Evolutionary conservation across 2,888 invertebrate species (phyloP).

Genomic region (Hanleya hanleyi): DNA sequence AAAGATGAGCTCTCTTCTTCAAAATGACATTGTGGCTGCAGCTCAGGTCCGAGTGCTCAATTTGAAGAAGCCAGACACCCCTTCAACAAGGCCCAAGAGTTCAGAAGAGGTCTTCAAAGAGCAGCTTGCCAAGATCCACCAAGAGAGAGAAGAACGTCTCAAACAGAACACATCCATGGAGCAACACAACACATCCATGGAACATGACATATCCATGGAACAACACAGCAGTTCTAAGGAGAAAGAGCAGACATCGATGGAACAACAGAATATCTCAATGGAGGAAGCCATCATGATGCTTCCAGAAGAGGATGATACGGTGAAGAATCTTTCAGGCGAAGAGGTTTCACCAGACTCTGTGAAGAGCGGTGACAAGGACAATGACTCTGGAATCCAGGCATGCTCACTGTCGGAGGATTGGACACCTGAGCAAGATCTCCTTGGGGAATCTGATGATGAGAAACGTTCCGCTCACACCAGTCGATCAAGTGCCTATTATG

Average conservation of each 20-base stretch:
- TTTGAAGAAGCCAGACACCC: conserved; percentile 20
- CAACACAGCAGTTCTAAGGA: conserved; percentile 14
- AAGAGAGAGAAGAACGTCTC: conserved; percentile 44
- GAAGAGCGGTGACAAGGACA: background rate
- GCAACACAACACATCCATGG: conserved; percentile 20
- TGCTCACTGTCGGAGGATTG: conserved; percentile 46
- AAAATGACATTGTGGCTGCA: conserved; percentile 57
- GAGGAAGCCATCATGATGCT: too few relatives aligned
- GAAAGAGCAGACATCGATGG: background rate
- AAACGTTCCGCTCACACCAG: background rate
- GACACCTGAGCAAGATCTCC: conserved; percentile 60
- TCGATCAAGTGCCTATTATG: background rate
- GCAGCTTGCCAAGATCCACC: conserved; percentile 50
- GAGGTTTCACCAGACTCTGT: too few relatives aligned
- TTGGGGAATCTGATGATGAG: conserved; percentile 57
- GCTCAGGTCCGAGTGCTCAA: conserved; percentile 51
- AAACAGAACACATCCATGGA: conserved; percentile 45
- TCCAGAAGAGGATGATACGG: background rate
- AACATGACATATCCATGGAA: conserved; percentile 44
- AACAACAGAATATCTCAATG: too few relatives aligned
- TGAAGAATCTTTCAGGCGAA: background rate
- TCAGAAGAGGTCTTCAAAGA: conserved; percentile 52
- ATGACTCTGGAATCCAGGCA: conserved; percentile 6
- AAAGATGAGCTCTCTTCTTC: conserved; percentile 51
- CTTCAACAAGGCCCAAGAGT: conserved; percentile 36